Evolutionary conservation across 2,113 vertebrate species (phyloP).

Genomic region (Blennius ocellaris): DNA sequence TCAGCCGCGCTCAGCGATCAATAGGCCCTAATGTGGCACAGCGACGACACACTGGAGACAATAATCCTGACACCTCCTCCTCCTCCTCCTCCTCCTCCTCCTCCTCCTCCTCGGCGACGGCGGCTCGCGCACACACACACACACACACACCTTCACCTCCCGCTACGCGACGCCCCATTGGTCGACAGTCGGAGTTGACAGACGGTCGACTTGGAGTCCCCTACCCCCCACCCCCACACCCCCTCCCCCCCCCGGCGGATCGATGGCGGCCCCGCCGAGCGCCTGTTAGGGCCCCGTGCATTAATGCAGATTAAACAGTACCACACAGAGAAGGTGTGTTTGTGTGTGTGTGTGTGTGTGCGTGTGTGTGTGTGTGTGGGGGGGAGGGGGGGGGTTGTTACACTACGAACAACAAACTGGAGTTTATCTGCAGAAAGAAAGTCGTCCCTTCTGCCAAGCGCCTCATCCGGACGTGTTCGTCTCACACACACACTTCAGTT

Average conservation of each 20-base stretch:
- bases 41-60: slow-evolving; percentile 78
- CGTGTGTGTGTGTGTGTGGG: too few relatives aligned
- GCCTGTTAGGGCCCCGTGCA: slow-evolving; percentile 38
- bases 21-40: slow-evolving; percentile 80
- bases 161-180: slow-evolving; percentile 47
- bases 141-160: slow-evolving; percentile 22
- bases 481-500: too few relatives aligned
- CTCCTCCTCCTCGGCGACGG: too few relatives aligned
- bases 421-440: too few relatives aligned
- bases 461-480: too few relatives aligned
- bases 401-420: too few relatives aligned
- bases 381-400: too few relatives aligned
- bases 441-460: too few relatives aligned
- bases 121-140: neutral
- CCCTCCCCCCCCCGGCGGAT: too few relatives aligned
- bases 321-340: neutral
- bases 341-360: too few relatives aligned
- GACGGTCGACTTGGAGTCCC: slow-evolving; percentile 53
- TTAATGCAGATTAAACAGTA: slow-evolving; percentile 37
- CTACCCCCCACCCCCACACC: too few relatives aligned
- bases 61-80: slow-evolving; percentile 71
- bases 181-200: slow-evolving; percentile 46
- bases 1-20: slow-evolving; percentile 77
- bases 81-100: too few relatives aligned
- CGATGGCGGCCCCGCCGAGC: slow-evolving; percentile 36